phyloP scores from a whole-genome alignment of 1,140 invertebrate species.

The Pseudomyrmex sp. region DNA sequence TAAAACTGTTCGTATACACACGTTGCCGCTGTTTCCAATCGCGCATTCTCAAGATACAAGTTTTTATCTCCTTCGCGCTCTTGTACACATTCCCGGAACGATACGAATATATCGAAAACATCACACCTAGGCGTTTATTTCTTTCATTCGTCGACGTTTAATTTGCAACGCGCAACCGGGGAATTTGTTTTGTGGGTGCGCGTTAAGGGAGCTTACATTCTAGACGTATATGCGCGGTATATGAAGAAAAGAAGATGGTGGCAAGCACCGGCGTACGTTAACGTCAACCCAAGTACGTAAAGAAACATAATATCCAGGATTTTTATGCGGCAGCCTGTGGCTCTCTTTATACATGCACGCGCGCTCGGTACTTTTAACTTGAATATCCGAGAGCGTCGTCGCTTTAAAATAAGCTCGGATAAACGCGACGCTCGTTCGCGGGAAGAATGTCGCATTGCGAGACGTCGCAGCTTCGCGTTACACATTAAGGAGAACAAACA shows the following conservation, averaged over 20 bases:
- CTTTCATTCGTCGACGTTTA: neutral
- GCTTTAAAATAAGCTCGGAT: constrained; percentile 36
- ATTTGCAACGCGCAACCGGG: neutral
- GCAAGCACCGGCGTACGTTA: neutral
- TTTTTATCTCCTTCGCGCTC: neutral
- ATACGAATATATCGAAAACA: no score
- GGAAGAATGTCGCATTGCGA: neutral
- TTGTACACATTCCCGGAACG: neutral
- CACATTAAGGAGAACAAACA: neutral
- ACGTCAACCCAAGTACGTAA: constrained; percentile 31
- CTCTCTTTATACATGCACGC: constrained; percentile 12
- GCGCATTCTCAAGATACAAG: no score
- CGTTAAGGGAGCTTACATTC: constrained; percentile 17
- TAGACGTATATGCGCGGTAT: neutral
- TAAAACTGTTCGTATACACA: neutral
- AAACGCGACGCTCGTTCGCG: constrained; percentile 12
- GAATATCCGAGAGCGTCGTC: constrained; percentile 28
- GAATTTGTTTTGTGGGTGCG: constrained; percentile 3
- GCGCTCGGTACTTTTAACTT: constrained; percentile 42
- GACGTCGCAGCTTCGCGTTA: neutral
- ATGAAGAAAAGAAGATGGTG: neutral
- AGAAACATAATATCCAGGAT: constrained; percentile 46
- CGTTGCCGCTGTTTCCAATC: no score
- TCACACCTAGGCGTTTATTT: neutral
- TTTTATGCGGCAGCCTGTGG: constrained; percentile 35